A percentile compares a stretch with the other conserved stretches of the same genome.
Evolutionary conservation across 2,113 vertebrate genomes (phyloP).

Genomic region (Periophthalmus modestus): DNA sequence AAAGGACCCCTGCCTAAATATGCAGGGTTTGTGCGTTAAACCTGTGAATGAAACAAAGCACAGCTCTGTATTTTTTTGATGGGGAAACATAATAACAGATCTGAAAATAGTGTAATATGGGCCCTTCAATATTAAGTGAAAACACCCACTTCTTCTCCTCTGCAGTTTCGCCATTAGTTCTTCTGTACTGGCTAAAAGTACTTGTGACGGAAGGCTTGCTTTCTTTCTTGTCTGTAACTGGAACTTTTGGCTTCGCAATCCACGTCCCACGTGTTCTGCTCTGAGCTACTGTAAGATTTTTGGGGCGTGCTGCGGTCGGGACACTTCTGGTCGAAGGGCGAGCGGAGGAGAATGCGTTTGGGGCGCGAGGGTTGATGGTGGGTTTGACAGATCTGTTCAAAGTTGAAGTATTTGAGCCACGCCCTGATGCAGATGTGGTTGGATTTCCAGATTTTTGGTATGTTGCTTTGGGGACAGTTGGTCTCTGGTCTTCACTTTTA

Average conservation of each 20-base stretch:
- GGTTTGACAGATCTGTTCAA: conserved; percentile 20
- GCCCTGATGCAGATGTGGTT: conserved; percentile 12
- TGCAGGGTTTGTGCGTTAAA: too few species aligned
- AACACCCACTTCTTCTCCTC: conserved; percentile 81
- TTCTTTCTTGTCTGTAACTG: conserved; percentile 57
- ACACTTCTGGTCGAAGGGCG: conserved; percentile 23
- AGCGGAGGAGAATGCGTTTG: conserved; percentile 12
- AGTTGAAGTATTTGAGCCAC: conserved; percentile 17
- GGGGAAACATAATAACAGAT: too few species aligned
- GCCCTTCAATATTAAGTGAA: not conserved
- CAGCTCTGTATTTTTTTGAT: too few species aligned
- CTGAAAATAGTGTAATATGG: too few species aligned
- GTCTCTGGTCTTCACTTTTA: not conserved
- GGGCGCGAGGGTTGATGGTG: not conserved
- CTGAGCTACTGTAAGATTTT: conserved; percentile 30
- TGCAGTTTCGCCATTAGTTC: conserved; percentile 64
- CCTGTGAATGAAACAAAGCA: too few species aligned
- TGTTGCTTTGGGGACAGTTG: conserved; percentile 34
- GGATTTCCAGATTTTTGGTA: conserved; percentile 18
- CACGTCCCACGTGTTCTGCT: conserved; percentile 40
- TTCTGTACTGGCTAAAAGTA: conserved; percentile 63
- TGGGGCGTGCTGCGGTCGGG: conserved; percentile 23
- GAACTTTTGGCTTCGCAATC: conserved; percentile 45
- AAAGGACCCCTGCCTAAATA: too few species aligned
- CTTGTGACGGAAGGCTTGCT: conserved; percentile 57